Percentiles rank a stretch among this genome's conserved stretches.
Evolutionary conservation across 2,888 invertebrate genomes (phyloP).

Genomic region (Lucinisca nassula): DNA sequence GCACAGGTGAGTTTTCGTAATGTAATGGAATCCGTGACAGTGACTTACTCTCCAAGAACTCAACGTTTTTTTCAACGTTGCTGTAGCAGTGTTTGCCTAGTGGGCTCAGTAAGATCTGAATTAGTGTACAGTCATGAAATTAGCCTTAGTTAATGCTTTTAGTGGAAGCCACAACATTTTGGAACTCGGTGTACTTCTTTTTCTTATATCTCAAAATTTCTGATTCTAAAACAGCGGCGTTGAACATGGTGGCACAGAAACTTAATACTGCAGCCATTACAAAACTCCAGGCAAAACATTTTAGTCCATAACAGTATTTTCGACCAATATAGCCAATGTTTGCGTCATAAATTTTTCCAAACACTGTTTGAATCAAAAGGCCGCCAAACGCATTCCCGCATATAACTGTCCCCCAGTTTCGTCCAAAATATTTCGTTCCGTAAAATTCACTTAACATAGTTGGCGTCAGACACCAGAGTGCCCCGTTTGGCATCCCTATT

Average conservation of each 20-base stretch:
- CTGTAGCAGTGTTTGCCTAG: too few species aligned
- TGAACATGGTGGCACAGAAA: constrained; percentile 74
- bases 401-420: constrained; percentile 82
- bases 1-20: too few species aligned
- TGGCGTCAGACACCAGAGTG: constrained; percentile 81
- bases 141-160: not conserved
- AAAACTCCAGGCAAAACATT: constrained; percentile 81
- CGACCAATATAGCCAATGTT: constrained; percentile 69
- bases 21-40: too few species aligned
- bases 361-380: constrained; percentile 73
- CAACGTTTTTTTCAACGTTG: too few species aligned
- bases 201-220: constrained; percentile 46
- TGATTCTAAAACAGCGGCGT: constrained; percentile 74
- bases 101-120: too few species aligned
- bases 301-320: constrained; percentile 76
- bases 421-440: constrained; percentile 79
- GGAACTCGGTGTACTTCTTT: not conserved
- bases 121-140: not conserved
- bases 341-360: constrained; percentile 77
- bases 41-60: too few species aligned
- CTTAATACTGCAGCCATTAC: constrained; percentile 77
- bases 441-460: constrained; percentile 82
- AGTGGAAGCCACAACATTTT: not conserved
- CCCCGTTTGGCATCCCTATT: constrained; percentile 80
- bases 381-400: constrained; percentile 79